Evolutionary conservation across 2,888 invertebrate genomes (phyloP), one percentile per base, ranked within the genome.

Genomic region (Drosophila seclusa): DNA sequence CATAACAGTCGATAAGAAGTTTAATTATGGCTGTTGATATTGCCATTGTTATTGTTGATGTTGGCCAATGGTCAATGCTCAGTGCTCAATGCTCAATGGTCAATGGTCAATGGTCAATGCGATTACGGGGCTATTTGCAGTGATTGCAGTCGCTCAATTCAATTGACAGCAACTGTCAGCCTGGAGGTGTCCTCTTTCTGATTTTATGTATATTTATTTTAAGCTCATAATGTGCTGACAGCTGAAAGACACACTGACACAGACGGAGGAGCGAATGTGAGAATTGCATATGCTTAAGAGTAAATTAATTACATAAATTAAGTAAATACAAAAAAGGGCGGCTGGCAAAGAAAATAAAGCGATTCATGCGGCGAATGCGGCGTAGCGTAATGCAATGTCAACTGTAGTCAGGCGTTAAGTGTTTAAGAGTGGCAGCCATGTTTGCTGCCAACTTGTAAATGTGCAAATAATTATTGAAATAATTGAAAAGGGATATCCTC

Each of bases 231-330:
- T 89, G 76, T 58, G 76, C 66, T 83, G 78, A 78, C 80, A 83
- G 73, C 59, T 62, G 66, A 61, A 57, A 67, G 54, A 54, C 59
- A 29, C 24, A 60, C 61, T 16, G 4, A 4, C 45, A 24, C 24
- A 24, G 27, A 2, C 68, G 55, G 31, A 52, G 50, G 27, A 29
- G 38, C 38, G 29, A 31, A 29, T 52, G 45, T 57, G 34, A 34
- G 21, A 29, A n/a, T 13, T 6, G 27, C 73, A 72, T 76, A 76
- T 76, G 80, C 76, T 80, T 55, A 79, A 89, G 86, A 83, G 82
- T 73, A 86, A 89, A 90, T 90, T 83, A 88, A 90, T 89, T 90
- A 83, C 87, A 87, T 88, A 87, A 87, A 90, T 87, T 87, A 87
- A 87, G 83, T 63, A 63, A 68, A 63, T 69, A 67, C 66, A 89